These are phyloP conservation scores for Crotalus helleri DNA, from an alignment of 2,113 vertebrate species.

Conservation along the genomic window DNA sequence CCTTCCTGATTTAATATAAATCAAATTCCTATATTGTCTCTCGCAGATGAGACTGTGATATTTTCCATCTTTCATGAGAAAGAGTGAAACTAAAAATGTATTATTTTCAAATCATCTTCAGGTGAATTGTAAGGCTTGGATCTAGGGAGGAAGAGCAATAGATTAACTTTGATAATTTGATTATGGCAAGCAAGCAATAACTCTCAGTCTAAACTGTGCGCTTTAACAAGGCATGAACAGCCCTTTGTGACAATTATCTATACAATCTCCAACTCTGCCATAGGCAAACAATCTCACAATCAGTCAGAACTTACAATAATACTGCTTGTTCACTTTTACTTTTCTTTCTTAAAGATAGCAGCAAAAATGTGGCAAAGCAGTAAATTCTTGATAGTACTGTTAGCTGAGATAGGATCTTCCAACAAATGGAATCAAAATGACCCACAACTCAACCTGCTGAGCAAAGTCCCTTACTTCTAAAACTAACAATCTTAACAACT, in stretches of 20 bases:
- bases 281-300: neutral
- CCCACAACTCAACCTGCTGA: slow-evolving; percentile 12
- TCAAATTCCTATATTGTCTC: neutral
- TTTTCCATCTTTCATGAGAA: neutral
- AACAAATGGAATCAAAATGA: slow-evolving; percentile 35
- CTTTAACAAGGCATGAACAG: neutral
- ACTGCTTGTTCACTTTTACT: neutral
- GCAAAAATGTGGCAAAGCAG: slow-evolving; percentile 12
- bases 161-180: slow-evolving; percentile 5
- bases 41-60: neutral
- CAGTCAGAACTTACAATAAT: neutral
- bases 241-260: slow-evolving; percentile 1
- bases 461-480: accelerated
- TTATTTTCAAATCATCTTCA: neutral
- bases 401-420: slow-evolving; percentile 35
- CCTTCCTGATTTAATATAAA: neutral
- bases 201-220: slow-evolving; percentile 20
- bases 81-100: neutral
- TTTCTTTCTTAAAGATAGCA: neutral
- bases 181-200: neutral
- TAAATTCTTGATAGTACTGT: slow-evolving; percentile 43
- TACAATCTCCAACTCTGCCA: neutral
- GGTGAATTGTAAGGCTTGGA: slow-evolving; percentile 17
- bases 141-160: slow-evolving; percentile 12
- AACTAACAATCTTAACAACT: neutral